Evolutionary conservation across 2,797 vertebrate genomes (phyloP).

Genomic region (Hoplostethus mediterraneus): DNA sequence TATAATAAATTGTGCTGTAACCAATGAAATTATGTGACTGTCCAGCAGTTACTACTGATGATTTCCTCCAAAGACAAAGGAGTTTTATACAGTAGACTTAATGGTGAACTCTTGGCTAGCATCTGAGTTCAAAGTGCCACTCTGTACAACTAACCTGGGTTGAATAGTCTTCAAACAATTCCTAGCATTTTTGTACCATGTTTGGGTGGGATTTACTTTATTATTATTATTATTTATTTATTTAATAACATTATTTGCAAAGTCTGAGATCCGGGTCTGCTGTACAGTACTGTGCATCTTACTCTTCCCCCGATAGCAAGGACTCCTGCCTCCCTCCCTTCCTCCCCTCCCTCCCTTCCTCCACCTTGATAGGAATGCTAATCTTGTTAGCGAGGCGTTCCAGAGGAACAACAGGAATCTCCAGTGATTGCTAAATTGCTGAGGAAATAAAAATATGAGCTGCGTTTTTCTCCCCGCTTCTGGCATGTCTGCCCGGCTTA

Average conservation of each 20-base stretch:
- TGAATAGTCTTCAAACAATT: too few relatives aligned
- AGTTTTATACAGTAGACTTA: too few relatives aligned
- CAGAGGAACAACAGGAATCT: constrained; percentile 48
- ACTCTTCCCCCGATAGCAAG: not conserved
- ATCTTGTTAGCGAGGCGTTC: constrained; percentile 63
- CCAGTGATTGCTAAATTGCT: constrained; percentile 41
- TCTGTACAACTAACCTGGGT: too few relatives aligned
- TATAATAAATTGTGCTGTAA: not conserved
- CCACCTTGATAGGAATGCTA: constrained; percentile 41
- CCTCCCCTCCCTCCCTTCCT: not conserved
- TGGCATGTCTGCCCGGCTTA: constrained; percentile 6
- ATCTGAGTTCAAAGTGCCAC: too few relatives aligned
- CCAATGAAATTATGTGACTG: too few relatives aligned
- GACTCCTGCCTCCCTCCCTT: not conserved
- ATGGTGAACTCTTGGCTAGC: too few relatives aligned
- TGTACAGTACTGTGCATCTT: not conserved
- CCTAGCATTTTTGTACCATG: too few relatives aligned
- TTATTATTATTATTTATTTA: too few relatives aligned
- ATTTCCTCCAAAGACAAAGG: too few relatives aligned
- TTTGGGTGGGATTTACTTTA: not conserved
- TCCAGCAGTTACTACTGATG: too few relatives aligned
- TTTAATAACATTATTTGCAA: not conserved
- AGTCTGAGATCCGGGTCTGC: not conserved
- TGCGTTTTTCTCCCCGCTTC: constrained; percentile 7
- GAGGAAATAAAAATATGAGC: constrained; percentile 49